Evolutionary conservation across 2,113 vertebrate genomes (phyloP).

Genomic region (Zosterops borbonicus): DNA sequence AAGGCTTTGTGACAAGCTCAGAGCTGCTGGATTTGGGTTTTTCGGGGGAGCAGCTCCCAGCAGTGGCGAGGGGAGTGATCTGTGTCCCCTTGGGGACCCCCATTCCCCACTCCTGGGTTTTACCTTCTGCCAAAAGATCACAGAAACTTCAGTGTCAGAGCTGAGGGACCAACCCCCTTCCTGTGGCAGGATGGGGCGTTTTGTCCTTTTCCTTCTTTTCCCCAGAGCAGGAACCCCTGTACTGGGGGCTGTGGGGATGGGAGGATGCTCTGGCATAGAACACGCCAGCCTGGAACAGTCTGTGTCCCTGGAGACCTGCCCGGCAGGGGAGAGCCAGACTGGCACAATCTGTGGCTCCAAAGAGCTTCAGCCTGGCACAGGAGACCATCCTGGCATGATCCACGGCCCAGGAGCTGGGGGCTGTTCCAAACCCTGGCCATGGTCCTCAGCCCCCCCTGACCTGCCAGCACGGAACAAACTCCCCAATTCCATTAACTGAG

Average conservation of each 20-base stretch:
- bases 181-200: neutral
- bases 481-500: no score
- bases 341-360: accelerated
- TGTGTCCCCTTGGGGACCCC: neutral
- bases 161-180: neutral
- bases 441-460: neutral
- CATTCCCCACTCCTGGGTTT: neutral
- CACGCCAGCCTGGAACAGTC: neutral
- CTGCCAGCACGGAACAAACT: neutral
- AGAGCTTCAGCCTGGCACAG: neutral
- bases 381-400: neutral
- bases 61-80: accelerated
- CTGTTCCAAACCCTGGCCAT: neutral
- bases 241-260: neutral
- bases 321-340: neutral
- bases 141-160: neutral
- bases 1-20: neutral
- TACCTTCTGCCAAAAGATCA: neutral
- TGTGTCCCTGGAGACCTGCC: neutral
- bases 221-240: neutral
- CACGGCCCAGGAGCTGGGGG: neutral
- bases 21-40: neutral
- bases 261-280: neutral
- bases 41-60: neutral
- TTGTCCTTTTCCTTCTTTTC: neutral